These are phyloP conservation scores for Amia ocellicauda DNA, from an alignment of 2,113 vertebrate genomes.

Conservation along the genomic window DNA sequence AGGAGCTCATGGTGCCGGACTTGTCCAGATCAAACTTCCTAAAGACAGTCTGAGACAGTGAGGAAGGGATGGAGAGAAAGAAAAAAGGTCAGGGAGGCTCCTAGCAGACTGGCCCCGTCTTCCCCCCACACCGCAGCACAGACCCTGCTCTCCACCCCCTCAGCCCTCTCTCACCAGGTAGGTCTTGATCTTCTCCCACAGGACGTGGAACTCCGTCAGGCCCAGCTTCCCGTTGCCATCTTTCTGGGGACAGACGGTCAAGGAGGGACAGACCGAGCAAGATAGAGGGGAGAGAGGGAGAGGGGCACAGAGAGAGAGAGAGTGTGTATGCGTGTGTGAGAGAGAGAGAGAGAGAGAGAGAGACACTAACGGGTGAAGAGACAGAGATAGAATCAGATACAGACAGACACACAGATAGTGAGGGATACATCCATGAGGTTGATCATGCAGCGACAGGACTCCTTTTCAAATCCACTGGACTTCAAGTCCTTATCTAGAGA, in stretches of 20 bases:
- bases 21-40: constrained; percentile 88
- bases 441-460: constrained; percentile 89
- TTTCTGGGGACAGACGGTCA: constrained; percentile 56
- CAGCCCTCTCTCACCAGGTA: constrained; percentile 75
- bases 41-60: constrained; percentile 69
- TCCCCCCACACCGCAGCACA: no score
- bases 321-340: constrained; percentile 44
- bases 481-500: constrained; percentile 86
- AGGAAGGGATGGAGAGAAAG: not conserved
- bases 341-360: not conserved
- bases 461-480: constrained; percentile 80
- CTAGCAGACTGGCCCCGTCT: not conserved
- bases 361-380: not conserved
- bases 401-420: not conserved
- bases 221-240: constrained; percentile 87
- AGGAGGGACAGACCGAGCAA: constrained; percentile 34
- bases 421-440: constrained; percentile 94
- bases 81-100: no score
- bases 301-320: not conserved
- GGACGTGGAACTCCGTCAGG: constrained; percentile 82
- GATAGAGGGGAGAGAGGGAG: not conserved
- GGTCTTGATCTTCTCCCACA: constrained; percentile 87
- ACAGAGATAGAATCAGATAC: constrained; percentile 15
- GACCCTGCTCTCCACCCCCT: no score
- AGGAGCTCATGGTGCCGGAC: constrained; percentile 87